Conservation (phyloP, 2,888 invertebrate genomes). For the Phrixothrix hirtus region DNA sequence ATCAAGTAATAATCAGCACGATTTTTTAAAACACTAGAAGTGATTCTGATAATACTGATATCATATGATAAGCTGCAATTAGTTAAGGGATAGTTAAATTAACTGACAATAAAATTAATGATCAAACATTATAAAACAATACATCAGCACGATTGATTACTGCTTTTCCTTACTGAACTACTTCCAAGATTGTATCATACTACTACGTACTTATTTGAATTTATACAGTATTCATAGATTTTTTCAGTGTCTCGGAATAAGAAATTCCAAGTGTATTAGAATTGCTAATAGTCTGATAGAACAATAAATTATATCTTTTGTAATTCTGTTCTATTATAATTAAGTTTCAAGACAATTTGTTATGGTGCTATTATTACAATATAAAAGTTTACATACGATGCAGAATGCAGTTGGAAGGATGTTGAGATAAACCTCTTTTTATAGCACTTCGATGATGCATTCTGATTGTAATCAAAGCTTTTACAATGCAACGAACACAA, state of each 20-base stretch:
- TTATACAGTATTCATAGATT: conserved; percentile 37
- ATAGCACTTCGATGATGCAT: too few species aligned
- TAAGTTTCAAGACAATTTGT: conserved; percentile 35
- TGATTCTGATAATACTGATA: too few species aligned
- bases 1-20: too few species aligned
- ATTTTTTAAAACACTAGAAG: too few species aligned
- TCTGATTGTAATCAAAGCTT: too few species aligned
- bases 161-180: conserved; percentile 29
- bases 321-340: conserved; percentile 37
- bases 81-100: conserved; percentile 35
- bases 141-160: conserved; percentile 36
- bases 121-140: conserved; percentile 35
- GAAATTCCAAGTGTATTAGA: conserved; percentile 32
- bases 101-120: conserved; percentile 32
- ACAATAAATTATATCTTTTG: conserved; percentile 39
- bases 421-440: too few species aligned
- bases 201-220: conserved; percentile 34
- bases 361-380: conserved; percentile 31
- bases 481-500: too few species aligned
- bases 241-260: conserved; percentile 28
- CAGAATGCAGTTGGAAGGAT: conserved; percentile 12
- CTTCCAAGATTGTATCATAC: conserved; percentile 32
- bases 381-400: conserved; percentile 13
- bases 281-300: conserved; percentile 35
- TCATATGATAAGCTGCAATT: too few species aligned